phyloP scores from a whole-genome alignment of 2,888 invertebrate genomes.

The Iselma pallidipennis region DNA sequence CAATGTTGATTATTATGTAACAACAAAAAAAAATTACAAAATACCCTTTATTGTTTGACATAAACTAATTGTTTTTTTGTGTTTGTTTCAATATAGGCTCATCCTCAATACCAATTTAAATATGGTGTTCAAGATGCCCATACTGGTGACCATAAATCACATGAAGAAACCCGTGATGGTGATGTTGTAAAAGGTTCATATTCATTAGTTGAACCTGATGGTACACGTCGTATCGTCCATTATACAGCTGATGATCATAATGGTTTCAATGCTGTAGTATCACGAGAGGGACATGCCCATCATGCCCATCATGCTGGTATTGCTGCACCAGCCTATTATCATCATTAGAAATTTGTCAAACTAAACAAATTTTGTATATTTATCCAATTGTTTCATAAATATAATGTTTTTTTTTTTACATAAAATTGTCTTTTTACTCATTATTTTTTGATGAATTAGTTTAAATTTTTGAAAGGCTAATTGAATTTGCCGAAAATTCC shows the following conservation, averaged over 20 bases:
- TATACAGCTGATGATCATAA: slow-evolving; percentile 72
- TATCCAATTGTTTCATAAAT: no score
- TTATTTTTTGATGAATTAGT: no score
- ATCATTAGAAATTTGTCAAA: background rate
- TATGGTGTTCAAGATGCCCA: slow-evolving; percentile 68
- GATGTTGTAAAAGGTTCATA: slow-evolving; percentile 67
- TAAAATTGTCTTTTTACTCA: no score
- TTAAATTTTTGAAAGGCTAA: no score
- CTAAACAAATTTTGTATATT: no score
- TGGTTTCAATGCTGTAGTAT: slow-evolving; percentile 73
- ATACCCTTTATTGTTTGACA: background rate
- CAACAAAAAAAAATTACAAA: background rate
- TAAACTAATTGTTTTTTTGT: background rate
- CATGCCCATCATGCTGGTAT: slow-evolving; percentile 37
- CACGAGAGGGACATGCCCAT: slow-evolving; percentile 66
- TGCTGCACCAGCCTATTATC: background rate
- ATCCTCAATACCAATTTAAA: slow-evolving; percentile 67
- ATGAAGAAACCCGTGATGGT: slow-evolving; percentile 59
- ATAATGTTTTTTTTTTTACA: no score
- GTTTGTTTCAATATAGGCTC: slow-evolving; percentile 50
- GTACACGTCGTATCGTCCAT: slow-evolving; percentile 59
- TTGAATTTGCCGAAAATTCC: no score
- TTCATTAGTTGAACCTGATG: slow-evolving; percentile 56
- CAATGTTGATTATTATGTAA: background rate
- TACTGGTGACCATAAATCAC: slow-evolving; percentile 61